Percentiles rank a stretch among this genome's conserved stretches.
phyloP scores from a whole-genome alignment of 2,797 vertebrate genomes.

The Okamejei kenojei region DNA sequence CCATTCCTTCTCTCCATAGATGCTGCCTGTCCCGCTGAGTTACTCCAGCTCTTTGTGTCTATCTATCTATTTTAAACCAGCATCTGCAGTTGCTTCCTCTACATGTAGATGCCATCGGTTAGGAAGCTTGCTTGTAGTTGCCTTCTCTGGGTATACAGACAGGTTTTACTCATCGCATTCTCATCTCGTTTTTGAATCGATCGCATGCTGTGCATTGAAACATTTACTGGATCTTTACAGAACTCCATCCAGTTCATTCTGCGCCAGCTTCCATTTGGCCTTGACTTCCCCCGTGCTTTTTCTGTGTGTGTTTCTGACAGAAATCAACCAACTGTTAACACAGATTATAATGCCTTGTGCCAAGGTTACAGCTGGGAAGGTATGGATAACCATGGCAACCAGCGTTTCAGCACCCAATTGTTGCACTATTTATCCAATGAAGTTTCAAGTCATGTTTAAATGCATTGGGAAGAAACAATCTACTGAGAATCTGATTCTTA shows the following conservation, averaged over 20 bases:
- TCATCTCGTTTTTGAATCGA: no score
- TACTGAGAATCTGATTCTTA: background rate
- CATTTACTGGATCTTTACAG: background rate
- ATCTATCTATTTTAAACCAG: no score
- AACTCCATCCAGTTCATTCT: background rate
- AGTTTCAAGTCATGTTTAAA: background rate
- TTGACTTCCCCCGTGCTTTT: background rate
- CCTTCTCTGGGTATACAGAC: background rate
- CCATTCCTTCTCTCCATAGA: no score
- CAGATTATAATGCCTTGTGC: background rate
- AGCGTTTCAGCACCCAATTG: background rate
- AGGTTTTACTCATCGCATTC: background rate
- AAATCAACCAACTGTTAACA: background rate
- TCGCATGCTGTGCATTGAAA: background rate
- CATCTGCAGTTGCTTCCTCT: no score
- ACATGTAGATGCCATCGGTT: no score
- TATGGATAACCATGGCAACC: slow-evolving; percentile 29
- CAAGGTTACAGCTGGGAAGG: background rate
- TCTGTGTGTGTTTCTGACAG: background rate
- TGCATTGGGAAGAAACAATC: background rate
- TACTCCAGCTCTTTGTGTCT: no score
- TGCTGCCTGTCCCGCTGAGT: no score
- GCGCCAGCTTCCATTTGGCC: background rate
- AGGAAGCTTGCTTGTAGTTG: no score
- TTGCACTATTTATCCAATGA: background rate